Evolutionary conservation across 1,140 invertebrate genomes (phyloP), one percentile per base, ranked within the genome.

Genomic region (Pantala flavescens): DNA sequence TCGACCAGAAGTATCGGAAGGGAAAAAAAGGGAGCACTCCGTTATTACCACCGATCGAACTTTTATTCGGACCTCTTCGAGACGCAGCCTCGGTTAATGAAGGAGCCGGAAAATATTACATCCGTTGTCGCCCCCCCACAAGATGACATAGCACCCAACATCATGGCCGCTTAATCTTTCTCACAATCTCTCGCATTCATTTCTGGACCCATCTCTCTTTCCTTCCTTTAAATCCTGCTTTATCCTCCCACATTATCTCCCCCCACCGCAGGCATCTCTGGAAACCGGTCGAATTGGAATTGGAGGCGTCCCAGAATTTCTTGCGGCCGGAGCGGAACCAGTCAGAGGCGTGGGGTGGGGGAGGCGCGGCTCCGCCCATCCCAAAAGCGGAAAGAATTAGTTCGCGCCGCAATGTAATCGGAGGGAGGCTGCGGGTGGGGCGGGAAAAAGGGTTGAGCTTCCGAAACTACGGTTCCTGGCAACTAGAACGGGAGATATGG

Each of bases 251-350:
- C 49, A 63, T 63, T 19, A 36, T 36, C 28, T 36, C 5, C 49
- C 49, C 14, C 49, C 49, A 63, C 49, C n/a, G 14, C 16, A 21
- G 49, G 49, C 49, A 63, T 63, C 49, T 63, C n/a, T 63, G 49
- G 49, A 21, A 63, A 63, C 49, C 49, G 49, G 49, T 63, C 49
- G 49, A 63, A 63, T 63, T 63, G 49, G 49, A 63, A 63, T 63
- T 63, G 49, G 49, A 63, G 49, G 49, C 14, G 49, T 63, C 49
- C 49, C 49, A 63, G 49, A 63, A 63, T 63, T 63, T 63, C 49
- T 63, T 63, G 49, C n/a, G 49, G 49, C n/a, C 49, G 49, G 49
- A 16, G 14, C n/a, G 49, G 49, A 63, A 21, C 49, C 49, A 63
- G 49, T 63, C 49, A 63, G 49, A 63, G 49, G 12, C 1, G n/a